phyloP scores from a whole-genome alignment of 2,888 invertebrate genomes.

The Leptogaster cylindrica region DNA sequence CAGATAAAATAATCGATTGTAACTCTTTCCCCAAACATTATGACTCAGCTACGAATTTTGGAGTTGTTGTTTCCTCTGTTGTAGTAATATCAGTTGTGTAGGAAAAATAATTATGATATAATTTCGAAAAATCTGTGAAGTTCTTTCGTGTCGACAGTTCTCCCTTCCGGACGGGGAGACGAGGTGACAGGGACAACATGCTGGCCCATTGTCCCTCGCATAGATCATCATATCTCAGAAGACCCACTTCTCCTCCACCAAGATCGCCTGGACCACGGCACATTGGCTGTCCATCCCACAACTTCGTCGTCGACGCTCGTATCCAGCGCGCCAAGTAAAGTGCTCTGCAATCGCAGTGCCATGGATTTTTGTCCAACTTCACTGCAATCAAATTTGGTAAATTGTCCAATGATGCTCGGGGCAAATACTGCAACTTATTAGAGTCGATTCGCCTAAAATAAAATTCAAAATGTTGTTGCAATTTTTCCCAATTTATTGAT shows the following conservation, averaged over 20 bases:
- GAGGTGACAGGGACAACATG: conserved; percentile 65
- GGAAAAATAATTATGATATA: too few species aligned
- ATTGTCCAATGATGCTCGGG: conserved; percentile 67
- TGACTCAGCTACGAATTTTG: conserved; percentile 36
- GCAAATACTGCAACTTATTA: conserved; percentile 70
- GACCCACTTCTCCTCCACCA: conserved; percentile 63
- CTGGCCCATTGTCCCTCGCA: conserved; percentile 78
- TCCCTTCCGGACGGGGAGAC: conserved; percentile 59
- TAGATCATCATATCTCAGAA: conserved; percentile 68
- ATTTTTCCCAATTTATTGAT: neutral
- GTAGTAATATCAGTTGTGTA: conserved; percentile 5
- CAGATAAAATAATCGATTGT: conserved; percentile 22
- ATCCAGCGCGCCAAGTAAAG: conserved; percentile 70
- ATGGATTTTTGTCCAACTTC: conserved; percentile 69
- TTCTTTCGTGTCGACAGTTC: conserved; percentile 60
- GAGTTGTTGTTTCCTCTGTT: conserved; percentile 33
- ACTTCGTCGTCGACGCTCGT: conserved; percentile 61
- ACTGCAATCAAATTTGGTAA: conserved; percentile 66
- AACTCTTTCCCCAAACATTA: neutral
- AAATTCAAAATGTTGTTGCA: conserved; percentile 50
- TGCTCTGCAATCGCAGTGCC: conserved; percentile 71
- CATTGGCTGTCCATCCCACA: conserved; percentile 65
- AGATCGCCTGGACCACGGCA: conserved; percentile 65
- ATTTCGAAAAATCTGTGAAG: conserved; percentile 60
- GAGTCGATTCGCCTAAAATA: conserved; percentile 66